phyloP scores from a whole-genome alignment of 2,797 vertebrate genomes.

The Platalea minor region DNA sequence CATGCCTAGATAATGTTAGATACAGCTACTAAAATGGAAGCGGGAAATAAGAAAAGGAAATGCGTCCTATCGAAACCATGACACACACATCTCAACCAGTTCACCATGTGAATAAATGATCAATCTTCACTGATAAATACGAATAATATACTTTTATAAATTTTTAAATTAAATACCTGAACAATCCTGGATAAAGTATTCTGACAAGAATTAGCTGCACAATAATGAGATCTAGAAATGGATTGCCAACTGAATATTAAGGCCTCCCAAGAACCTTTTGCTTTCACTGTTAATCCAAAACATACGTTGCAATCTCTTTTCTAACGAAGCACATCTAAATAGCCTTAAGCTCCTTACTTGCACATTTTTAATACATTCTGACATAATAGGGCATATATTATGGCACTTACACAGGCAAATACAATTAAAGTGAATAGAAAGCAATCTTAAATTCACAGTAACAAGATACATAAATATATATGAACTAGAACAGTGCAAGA shows the following conservation, averaged over 20 bases:
- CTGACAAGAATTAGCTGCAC: background rate
- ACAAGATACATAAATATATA: background rate
- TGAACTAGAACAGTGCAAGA: background rate
- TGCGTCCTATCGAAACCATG: background rate
- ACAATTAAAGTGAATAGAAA: background rate
- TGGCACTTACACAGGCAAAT: background rate
- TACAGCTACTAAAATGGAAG: background rate
- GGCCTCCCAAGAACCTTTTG: background rate
- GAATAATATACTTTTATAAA: background rate
- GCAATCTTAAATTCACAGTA: background rate
- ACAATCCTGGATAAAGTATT: background rate
- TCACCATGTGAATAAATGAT: background rate
- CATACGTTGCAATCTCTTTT: background rate
- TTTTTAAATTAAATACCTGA: background rate
- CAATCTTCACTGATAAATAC: background rate
- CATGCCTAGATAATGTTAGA: background rate
- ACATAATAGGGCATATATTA: background rate
- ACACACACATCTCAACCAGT: background rate
- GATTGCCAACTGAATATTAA: background rate
- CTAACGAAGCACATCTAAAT: background rate
- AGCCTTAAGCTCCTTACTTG: background rate
- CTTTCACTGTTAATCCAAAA: background rate
- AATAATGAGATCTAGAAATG: background rate
- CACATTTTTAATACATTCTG: constrained; percentile 17
- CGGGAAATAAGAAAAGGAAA: background rate